A percentile compares a stretch with the other conserved stretches of the same genome.
phyloP scores from a whole-genome alignment of 2,113 vertebrate species.

The Archocentrus centrarchus region DNA sequence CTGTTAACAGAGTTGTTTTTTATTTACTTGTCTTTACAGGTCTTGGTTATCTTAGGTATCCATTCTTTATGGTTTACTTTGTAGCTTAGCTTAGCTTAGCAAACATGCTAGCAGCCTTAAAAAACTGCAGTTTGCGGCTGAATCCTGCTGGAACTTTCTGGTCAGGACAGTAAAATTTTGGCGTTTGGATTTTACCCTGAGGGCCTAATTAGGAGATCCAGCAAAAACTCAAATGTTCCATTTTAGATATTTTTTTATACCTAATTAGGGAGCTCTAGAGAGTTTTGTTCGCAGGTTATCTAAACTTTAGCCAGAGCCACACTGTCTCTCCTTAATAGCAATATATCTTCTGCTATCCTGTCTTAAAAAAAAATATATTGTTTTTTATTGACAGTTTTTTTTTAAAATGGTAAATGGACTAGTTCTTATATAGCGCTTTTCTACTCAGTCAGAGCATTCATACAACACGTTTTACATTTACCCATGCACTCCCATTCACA shows the following conservation, averaged over 20 bases:
- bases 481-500: too few relatives aligned
- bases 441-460: too few relatives aligned
- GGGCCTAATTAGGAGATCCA: not conserved
- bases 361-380: not conserved
- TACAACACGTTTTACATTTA: too few relatives aligned
- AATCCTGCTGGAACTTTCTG: not conserved
- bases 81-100: not conserved
- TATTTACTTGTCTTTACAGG: not conserved
- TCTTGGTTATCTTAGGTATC: too few relatives aligned
- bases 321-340: not conserved
- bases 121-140: not conserved
- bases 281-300: not conserved
- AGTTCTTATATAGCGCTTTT: too few relatives aligned
- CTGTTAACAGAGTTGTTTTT: not conserved
- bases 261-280: not conserved
- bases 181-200: not conserved
- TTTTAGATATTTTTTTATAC: rapidly evolving
- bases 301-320: not conserved
- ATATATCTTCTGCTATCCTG: not conserved
- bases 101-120: not conserved
- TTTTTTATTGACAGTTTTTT: not conserved
- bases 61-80: not conserved
- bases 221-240: not conserved
- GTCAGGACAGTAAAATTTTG: not conserved
- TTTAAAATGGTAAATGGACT: too few relatives aligned